phyloP scores from a whole-genome alignment of 2,888 invertebrate genomes.

The Laothoe populi region DNA sequence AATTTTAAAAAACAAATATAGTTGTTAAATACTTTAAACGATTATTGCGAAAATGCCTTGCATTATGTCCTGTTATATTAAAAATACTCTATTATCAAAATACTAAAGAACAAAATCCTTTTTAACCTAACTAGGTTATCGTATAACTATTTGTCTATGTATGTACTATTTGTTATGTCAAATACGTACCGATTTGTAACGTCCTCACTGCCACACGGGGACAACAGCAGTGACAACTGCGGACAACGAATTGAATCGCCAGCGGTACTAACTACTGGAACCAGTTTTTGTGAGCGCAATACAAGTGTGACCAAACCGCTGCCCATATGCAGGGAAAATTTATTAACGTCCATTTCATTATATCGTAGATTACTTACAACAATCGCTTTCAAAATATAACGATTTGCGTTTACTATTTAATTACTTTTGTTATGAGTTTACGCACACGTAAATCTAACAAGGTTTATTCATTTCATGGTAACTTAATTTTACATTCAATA shows the following conservation, averaged over 20 bases:
- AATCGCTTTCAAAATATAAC: conserved; percentile 1
- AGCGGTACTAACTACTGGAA: conserved; percentile 1
- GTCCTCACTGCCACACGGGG: conserved; percentile 40
- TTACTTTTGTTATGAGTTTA: not conserved
- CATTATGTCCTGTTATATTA: no score
- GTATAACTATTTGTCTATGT: no score
- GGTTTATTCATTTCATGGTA: not conserved
- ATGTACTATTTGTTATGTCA: not conserved
- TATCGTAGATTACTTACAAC: not conserved
- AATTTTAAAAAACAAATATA: no score
- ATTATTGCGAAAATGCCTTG: no score
- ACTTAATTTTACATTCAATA: not conserved
- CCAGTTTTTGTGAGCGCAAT: conserved; percentile 18
- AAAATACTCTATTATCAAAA: not conserved
- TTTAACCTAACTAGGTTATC: not conserved
- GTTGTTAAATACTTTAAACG: no score
- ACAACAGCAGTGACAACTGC: conserved; percentile 35
- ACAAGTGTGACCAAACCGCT: not conserved
- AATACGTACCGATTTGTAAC: conserved; percentile 26
- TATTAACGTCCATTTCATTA: conserved; percentile 12
- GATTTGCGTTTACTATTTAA: not conserved
- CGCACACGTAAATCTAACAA: not conserved
- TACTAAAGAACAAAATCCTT: not conserved
- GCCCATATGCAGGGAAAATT: conserved; percentile 4
- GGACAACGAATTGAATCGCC: conserved; percentile 12